Base-by-base conservation (phyloP, 2,888 invertebrate genomes). In the Drosophila demipolita region DNA sequence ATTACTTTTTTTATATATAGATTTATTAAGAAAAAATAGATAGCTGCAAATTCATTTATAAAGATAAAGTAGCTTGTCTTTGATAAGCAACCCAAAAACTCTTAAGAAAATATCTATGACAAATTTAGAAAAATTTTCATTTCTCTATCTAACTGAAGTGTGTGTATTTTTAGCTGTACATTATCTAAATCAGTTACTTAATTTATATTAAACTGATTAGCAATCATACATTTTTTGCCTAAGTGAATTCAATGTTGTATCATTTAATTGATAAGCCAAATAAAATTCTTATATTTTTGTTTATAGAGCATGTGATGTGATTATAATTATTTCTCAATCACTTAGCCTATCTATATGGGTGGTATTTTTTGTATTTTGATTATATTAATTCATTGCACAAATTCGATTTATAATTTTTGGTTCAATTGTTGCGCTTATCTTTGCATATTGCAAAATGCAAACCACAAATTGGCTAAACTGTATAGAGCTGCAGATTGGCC, bases 211-310 rank as follows among this genome's bases (percentile, higher is more conserved):
- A 29, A 23, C 61, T 61, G 59, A 63, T 45, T 58, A 26, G 26
- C 29, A 49, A 38, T 23, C 15, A 29, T 1, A 29, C 1, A 35
- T 9, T 26, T 35, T 2, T 8, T 6, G n/a, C 15, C 36, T 12
- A 11, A 15, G 3, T 32, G 8, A 15, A 8, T 45, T 45, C 7
- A 8, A 23, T 15, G 15, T 8, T 15, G 8, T 8, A 8, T 3
- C 8, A n/a, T 35, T 54, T 3, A 49, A 15, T 42, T 48, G 70
- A 75, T 68, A 64, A 68, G 45, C 52, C 11, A 40, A 29, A 32
- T 42, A 9, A 29, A 60, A 12, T 32, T 32, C 26, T 12, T 38
- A 15, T 7, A 32, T 57, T 32, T 48, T 40, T 35, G 11, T 40
- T 32, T 42, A 26, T 40, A 40, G 5, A n/a, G n/a, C n/a, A 42